Conservation (phyloP, 2,113 vertebrate genomes). For the Megaptera novaeangliae region DNA sequence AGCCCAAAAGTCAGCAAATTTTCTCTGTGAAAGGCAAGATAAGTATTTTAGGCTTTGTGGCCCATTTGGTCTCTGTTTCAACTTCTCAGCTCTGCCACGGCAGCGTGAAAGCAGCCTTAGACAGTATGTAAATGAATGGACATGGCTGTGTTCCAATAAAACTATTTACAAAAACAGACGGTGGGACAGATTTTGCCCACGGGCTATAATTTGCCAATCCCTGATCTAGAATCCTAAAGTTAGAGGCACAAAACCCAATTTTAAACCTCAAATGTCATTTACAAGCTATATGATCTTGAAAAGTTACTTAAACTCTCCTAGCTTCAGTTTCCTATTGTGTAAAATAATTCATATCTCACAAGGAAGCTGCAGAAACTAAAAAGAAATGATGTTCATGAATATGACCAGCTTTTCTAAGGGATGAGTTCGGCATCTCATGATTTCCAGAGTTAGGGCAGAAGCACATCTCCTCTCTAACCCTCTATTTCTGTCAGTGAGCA, state of each 20-base stretch:
- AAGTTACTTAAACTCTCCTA: background rate
- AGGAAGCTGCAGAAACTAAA: background rate
- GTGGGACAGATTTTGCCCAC: background rate
- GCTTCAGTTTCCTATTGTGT: background rate
- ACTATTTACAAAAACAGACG: background rate
- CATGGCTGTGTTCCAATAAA: background rate
- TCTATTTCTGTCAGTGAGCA: background rate
- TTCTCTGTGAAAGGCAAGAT: background rate
- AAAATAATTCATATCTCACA: background rate
- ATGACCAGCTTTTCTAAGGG: background rate
- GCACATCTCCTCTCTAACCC: background rate
- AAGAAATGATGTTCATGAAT: background rate
- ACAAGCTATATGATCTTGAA: background rate
- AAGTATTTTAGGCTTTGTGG: background rate
- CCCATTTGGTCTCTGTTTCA: background rate
- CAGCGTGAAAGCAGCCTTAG: background rate
- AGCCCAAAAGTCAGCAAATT: background rate
- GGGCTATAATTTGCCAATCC: background rate
- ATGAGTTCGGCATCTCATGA: background rate
- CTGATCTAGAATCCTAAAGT: background rate
- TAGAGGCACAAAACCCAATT: background rate
- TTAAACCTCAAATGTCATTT: background rate
- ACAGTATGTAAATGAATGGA: background rate
- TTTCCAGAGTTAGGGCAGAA: background rate
- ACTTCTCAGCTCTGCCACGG: background rate